These are phyloP conservation scores for Embiotoca jacksoni DNA, from an alignment of 2,113 vertebrate genomes.

Conservation along the genomic window DNA sequence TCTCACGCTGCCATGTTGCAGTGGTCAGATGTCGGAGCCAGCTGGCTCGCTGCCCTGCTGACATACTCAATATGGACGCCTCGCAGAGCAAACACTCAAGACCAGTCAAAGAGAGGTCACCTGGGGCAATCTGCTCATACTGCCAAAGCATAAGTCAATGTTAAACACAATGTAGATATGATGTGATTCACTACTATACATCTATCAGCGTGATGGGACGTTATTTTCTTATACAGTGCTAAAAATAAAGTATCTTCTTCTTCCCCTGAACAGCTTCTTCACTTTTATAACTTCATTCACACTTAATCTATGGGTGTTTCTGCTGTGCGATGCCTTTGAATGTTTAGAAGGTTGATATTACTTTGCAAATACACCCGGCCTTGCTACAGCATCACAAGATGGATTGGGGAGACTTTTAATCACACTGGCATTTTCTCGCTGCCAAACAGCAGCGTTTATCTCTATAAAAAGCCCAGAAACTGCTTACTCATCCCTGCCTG, in stretches of 20 bases:
- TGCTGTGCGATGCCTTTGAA: constrained; percentile 3
- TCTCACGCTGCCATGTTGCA: constrained; percentile 66
- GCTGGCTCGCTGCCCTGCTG: constrained; percentile 70
- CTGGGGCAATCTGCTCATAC: constrained; percentile 46
- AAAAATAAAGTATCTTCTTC: neutral
- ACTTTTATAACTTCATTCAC: neutral
- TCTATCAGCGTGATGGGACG: neutral
- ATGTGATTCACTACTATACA: constrained; percentile 7
- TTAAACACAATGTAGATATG: constrained; percentile 36
- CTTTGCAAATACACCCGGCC: constrained; percentile 40
- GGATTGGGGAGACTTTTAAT: constrained; percentile 61
- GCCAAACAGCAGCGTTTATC: constrained; percentile 61
- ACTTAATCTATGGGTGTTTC: constrained; percentile 23
- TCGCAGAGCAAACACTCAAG: constrained; percentile 66
- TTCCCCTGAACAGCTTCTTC: neutral
- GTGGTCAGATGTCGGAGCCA: constrained; percentile 61
- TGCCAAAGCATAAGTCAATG: constrained; percentile 27
- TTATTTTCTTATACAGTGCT: neutral
- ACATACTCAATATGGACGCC: constrained; percentile 63
- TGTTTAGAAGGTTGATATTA: constrained; percentile 43
- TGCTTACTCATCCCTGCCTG: constrained; percentile 65
- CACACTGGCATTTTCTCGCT: constrained; percentile 55
- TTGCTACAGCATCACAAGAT: constrained; percentile 46
- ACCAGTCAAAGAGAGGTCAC: constrained; percentile 70
- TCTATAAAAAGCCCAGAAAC: constrained; percentile 56